Conservation (phyloP, 2,113 vertebrate genomes). For the Recurvirostra avosetta region DNA sequence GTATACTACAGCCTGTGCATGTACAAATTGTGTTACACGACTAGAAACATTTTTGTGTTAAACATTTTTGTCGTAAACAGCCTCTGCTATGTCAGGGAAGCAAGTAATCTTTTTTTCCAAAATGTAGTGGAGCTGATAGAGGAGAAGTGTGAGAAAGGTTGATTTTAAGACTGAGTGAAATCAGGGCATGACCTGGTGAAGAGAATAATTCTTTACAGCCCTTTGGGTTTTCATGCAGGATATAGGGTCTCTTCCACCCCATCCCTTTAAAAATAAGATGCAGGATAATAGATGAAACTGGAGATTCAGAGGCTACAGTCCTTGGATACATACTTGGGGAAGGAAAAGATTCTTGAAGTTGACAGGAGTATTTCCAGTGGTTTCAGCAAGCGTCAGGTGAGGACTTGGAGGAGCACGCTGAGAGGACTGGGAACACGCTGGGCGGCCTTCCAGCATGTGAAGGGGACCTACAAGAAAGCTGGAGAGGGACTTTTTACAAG, state of each 20-base stretch:
- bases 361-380: not conserved
- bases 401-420: not conserved
- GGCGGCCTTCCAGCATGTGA: not conserved
- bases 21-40: not conserved
- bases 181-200: not conserved
- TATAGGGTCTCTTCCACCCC: not conserved
- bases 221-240: not conserved
- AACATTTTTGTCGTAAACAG: not conserved
- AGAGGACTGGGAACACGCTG: fast-evolving
- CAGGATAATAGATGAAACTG: not conserved
- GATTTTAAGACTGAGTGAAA: not conserved
- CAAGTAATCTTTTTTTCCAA: not conserved
- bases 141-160: not conserved
- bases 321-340: not conserved
- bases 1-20: not conserved
- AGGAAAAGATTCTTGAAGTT: not conserved
- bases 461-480: not conserved
- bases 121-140: not conserved
- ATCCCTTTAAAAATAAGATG: not conserved
- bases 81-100: not conserved
- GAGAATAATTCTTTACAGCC: not conserved
- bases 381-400: not conserved
- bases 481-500: not conserved
- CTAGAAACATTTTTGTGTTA: not conserved
- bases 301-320: not conserved